These are phyloP conservation scores for Myrmophylax atrothorax DNA, from an alignment of 2,113 vertebrate species.

Conservation along the genomic window DNA sequence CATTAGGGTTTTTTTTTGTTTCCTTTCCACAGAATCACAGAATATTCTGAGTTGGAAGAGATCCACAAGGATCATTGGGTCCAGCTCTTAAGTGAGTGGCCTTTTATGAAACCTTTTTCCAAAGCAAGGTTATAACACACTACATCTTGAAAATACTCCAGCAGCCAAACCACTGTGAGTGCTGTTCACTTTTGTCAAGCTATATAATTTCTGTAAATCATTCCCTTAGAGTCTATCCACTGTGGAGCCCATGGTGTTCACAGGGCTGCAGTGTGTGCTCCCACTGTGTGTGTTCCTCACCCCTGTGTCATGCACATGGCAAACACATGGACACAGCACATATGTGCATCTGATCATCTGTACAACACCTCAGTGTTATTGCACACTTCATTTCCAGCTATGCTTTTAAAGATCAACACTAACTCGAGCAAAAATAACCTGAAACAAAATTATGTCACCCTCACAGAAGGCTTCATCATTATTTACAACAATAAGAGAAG, in stretches of 20 bases:
- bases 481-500: neutral
- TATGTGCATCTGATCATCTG: neutral
- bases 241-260: neutral
- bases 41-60: neutral
- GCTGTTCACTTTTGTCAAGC: neutral
- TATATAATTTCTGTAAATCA: neutral
- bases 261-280: no score
- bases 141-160: neutral
- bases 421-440: slow-evolving; percentile 1
- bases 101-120: neutral
- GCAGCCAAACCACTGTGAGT: neutral
- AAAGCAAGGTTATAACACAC: neutral
- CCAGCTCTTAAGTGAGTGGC: neutral
- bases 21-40: neutral
- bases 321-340: neutral
- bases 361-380: neutral
- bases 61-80: neutral
- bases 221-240: neutral
- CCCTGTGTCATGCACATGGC: neutral
- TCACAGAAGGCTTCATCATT: neutral
- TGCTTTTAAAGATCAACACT: neutral
- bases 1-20: neutral
- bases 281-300: neutral
- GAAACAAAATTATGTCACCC: neutral
- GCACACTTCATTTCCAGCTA: neutral